Evolutionary conservation across 2,797 vertebrate species (phyloP), one percentile per base, ranked within the genome.

Genomic region (Danio tinwini): DNA sequence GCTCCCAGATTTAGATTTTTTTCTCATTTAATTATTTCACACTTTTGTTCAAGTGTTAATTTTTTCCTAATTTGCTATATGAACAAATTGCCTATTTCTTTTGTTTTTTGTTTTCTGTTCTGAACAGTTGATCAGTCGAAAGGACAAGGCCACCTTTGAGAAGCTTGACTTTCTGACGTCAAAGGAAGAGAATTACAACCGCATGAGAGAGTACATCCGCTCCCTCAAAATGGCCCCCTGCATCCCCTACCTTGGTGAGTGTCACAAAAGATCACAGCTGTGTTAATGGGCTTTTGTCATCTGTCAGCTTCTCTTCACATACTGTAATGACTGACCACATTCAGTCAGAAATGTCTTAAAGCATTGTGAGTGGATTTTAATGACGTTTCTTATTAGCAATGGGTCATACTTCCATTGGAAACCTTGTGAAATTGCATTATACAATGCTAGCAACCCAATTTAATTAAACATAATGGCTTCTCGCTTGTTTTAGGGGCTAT

Each of bases 181-280:
- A 13, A 98, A 98, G 81, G 97, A 98, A 83, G 96, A 98, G 88
- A 98, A 98, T 87, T 98, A 98, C 87, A 98, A 95, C 76, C 92
- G 96, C 80, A 96, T 95, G 87, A 94, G 97, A 67, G 96, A 98
- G 47, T 96, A 97, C 82, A 97, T 96, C 85, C 93, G 94, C 83
- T 96, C 96, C 82, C 89, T 98, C 82, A 97, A 96, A 93, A 97
- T 98, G 95, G 96, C 94, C 56, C 96, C 97, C 81, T 94, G 94
- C 61, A 98, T 98, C 86, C 97, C 97, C 0, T 98, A 98, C 85
- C 93, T 98, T 69, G 97, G 97, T 98, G 47, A 91, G 92, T 59
- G 40, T 19, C 29, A 17, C 45, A 9, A n/a, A 19, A 49, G 19
- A 45, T 39, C 1, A 17, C 44, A 29, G 19, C 29, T 67, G 12